These are phyloP conservation scores for Allygus modestus DNA, from an alignment of 2,888 invertebrate species.

Conservation along the genomic window DNA sequence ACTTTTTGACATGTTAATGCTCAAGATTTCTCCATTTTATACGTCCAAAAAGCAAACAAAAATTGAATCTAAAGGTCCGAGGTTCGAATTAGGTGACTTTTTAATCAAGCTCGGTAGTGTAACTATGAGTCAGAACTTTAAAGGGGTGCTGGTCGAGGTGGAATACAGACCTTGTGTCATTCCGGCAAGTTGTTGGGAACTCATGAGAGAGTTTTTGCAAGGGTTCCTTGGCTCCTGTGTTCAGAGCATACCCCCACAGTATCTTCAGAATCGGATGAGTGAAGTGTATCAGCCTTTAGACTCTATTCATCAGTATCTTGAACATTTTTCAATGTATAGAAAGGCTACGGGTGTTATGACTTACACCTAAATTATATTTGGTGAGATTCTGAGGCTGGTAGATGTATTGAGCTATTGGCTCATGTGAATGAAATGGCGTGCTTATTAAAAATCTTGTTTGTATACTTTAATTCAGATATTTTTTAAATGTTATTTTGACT, in stretches of 20 bases:
- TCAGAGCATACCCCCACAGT: constrained; percentile 85
- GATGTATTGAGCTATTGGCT: too few relatives aligned
- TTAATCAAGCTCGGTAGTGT: constrained; percentile 95
- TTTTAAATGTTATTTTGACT: too few relatives aligned
- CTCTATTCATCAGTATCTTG: constrained; percentile 95
- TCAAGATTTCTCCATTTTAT: constrained; percentile 92
- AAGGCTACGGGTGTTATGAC: constrained; percentile 77
- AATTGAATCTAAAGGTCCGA: constrained; percentile 91
- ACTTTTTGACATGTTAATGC: constrained; percentile 93
- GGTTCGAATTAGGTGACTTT: constrained; percentile 94
- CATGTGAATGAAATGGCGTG: too few relatives aligned
- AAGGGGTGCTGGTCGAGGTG: constrained; percentile 95
- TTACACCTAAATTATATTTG: not conserved
- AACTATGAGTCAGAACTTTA: constrained; percentile 94
- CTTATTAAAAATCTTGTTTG: too few relatives aligned
- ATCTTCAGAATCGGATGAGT: constrained; percentile 85
- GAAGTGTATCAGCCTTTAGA: constrained; percentile 94
- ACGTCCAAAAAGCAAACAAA: constrained; percentile 93
- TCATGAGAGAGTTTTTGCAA: constrained; percentile 94
- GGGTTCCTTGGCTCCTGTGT: constrained; percentile 90
- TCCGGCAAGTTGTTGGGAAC: constrained; percentile 92
- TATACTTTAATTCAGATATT: too few relatives aligned
- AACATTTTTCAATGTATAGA: constrained; percentile 93
- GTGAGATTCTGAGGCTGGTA: too few relatives aligned
- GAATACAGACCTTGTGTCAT: constrained; percentile 95